phyloP scores from a whole-genome alignment of 2,888 invertebrate species.

The Phaonia tiefii region DNA sequence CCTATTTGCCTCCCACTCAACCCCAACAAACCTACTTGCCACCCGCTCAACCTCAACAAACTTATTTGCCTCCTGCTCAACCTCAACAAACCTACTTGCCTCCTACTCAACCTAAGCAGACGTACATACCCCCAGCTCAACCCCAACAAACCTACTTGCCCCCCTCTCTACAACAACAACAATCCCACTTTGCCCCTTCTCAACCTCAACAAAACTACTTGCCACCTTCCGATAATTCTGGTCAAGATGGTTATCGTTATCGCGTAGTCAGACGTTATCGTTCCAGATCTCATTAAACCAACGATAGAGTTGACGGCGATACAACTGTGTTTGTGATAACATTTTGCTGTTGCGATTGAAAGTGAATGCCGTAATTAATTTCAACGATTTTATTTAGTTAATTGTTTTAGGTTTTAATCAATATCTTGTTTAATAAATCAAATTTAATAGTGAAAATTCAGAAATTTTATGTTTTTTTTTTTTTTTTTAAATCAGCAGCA shows the following conservation, averaged over 20 bases:
- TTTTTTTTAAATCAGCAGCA: too few species aligned
- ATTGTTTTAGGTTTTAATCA: slow-evolving; percentile 29
- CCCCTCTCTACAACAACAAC: slow-evolving; percentile 46
- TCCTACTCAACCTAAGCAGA: slow-evolving; percentile 39
- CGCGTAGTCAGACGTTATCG: slow-evolving; percentile 68
- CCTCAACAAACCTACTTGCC: slow-evolving; percentile 53
- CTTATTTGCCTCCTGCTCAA: slow-evolving; percentile 52
- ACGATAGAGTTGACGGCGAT: slow-evolving; percentile 15
- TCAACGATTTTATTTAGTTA: slow-evolving; percentile 38
- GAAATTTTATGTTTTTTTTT: too few species aligned
- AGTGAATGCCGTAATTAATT: slow-evolving; percentile 9
- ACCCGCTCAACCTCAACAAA: slow-evolving; percentile 40
- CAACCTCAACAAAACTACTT: slow-evolving; percentile 47
- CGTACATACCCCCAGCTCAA: slow-evolving; percentile 34
- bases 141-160: slow-evolving; percentile 50
- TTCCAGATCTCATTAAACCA: slow-evolving; percentile 68
- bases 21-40: slow-evolving; percentile 46
- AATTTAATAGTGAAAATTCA: slow-evolving; percentile 1
- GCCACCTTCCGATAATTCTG: slow-evolving; percentile 52
- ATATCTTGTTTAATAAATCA: slow-evolving; percentile 17
- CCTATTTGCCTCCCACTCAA: slow-evolving; percentile 41
- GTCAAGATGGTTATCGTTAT: slow-evolving; percentile 69
- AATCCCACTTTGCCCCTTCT: slow-evolving; percentile 46
- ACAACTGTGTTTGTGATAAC: background rate
- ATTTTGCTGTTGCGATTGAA: slow-evolving; percentile 26